Percentiles rank a stretch among this genome's conserved stretches.
Evolutionary conservation across 2,888 invertebrate species (phyloP).

Genomic region (Metopia argyrocephala): DNA sequence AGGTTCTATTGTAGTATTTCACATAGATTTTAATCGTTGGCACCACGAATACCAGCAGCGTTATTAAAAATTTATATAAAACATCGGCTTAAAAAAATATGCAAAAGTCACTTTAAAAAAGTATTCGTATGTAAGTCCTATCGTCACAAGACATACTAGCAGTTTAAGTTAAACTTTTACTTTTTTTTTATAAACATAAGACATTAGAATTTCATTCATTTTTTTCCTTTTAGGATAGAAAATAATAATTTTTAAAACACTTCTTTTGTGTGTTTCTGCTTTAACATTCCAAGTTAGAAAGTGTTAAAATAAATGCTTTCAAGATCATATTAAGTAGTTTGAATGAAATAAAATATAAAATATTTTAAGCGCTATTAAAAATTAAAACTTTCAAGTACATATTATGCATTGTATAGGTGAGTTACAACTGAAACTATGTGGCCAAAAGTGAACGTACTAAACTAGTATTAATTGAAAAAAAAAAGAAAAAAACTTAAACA

Average conservation of each 20-base stretch:
- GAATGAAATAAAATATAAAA: constrained; percentile 1
- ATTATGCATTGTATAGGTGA: constrained; percentile 49
- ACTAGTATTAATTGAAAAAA: constrained; percentile 71
- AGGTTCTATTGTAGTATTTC: constrained; percentile 98
- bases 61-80: constrained; percentile 82
- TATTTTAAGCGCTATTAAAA: constrained; percentile 23
- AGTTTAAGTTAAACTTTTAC: neutral
- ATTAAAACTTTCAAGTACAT: constrained; percentile 30
- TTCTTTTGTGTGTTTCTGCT: constrained; percentile 15
- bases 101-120: too few species aligned
- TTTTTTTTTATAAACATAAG: constrained; percentile 15
- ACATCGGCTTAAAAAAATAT: neutral
- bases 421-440: constrained; percentile 63
- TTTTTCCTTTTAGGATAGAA: constrained; percentile 31
- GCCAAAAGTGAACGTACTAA: constrained; percentile 65
- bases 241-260: constrained; percentile 4
- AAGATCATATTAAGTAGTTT: too few species aligned
- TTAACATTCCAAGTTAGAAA: constrained; percentile 16
- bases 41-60: constrained; percentile 97
- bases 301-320: constrained; percentile 5
- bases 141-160: neutral
- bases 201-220: constrained; percentile 21
- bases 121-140: neutral
- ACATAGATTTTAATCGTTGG: constrained; percentile 99
- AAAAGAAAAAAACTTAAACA: constrained; percentile 64